These are phyloP conservation scores for Synanceia verrucosa DNA, from an alignment of 2,797 vertebrate genomes.

Conservation along the genomic window DNA sequence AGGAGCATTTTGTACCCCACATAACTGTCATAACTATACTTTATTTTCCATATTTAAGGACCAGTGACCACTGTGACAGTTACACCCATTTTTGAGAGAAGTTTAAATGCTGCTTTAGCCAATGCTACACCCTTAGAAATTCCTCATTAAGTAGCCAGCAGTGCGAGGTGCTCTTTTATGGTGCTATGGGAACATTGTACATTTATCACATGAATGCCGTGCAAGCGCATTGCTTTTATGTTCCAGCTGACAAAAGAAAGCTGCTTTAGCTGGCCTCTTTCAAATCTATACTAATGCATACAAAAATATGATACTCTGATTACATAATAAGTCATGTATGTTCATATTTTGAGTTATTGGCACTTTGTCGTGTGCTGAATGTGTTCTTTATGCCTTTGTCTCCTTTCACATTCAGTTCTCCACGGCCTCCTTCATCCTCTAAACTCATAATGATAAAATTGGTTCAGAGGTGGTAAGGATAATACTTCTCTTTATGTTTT, in stretches of 20 bases:
- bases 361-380: slow-evolving; percentile 75
- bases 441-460: slow-evolving; percentile 92
- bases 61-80: background rate
- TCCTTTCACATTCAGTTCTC: slow-evolving; percentile 90
- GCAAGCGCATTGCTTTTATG: slow-evolving; percentile 27
- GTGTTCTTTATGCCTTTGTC: slow-evolving; percentile 83
- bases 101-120: slow-evolving; percentile 12
- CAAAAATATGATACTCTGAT: slow-evolving; percentile 26
- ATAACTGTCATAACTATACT: background rate
- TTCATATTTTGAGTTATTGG: slow-evolving; percentile 56
- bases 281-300: slow-evolving; percentile 32
- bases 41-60: background rate
- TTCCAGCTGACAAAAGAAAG: slow-evolving; percentile 49
- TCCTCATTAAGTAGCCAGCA: slow-evolving; percentile 64
- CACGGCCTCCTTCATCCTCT: slow-evolving; percentile 88
- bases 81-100: background rate
- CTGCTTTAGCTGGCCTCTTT: slow-evolving; percentile 60
- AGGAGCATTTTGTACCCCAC: slow-evolving; percentile 2
- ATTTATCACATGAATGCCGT: slow-evolving; percentile 60
- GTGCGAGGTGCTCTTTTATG: slow-evolving; percentile 85
- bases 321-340: slow-evolving; percentile 23
- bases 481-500: slow-evolving; percentile 79
- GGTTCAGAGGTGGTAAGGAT: slow-evolving; percentile 93
- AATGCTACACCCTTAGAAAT: slow-evolving; percentile 14
- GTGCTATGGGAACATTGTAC: slow-evolving; percentile 80